These are phyloP conservation scores for Delichon dasypus DNA, from an alignment of 2,797 vertebrate genomes.

Conservation along the genomic window DNA sequence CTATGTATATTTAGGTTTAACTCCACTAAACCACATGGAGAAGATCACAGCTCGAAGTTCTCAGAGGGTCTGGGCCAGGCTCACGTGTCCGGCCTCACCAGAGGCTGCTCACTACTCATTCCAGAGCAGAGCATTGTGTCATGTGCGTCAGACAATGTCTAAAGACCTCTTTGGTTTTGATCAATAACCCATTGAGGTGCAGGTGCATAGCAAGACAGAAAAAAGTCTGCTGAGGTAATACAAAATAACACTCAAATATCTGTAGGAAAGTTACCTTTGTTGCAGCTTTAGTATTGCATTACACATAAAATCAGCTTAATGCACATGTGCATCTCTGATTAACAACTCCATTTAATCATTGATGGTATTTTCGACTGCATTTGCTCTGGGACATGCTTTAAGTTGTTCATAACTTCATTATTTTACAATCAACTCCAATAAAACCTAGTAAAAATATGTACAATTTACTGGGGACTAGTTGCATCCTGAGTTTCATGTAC, in stretches of 20 bases:
- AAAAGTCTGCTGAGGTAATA: background rate
- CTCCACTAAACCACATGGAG: background rate
- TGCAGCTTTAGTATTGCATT: background rate
- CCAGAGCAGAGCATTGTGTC: background rate
- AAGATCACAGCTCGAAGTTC: background rate
- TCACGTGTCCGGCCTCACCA: background rate
- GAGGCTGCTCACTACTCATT: background rate
- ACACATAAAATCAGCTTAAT: background rate
- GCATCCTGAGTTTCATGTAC: background rate
- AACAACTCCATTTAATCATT: background rate
- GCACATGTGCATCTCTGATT: background rate
- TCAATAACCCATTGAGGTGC: background rate
- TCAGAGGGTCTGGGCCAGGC: background rate
- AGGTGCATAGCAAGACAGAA: background rate
- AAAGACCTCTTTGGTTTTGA: background rate
- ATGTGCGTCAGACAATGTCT: background rate
- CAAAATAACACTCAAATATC: background rate
- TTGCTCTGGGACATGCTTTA: background rate
- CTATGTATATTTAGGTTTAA: background rate
- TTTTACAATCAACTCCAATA: constrained; percentile 16
- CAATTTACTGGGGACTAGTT: background rate
- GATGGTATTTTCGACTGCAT: background rate
- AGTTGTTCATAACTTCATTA: constrained; percentile 23
- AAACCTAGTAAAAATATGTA: background rate
- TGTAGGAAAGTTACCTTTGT: background rate